Base-by-base conservation (phyloP, 2,797 vertebrate species). In the Karalla daura region DNA sequence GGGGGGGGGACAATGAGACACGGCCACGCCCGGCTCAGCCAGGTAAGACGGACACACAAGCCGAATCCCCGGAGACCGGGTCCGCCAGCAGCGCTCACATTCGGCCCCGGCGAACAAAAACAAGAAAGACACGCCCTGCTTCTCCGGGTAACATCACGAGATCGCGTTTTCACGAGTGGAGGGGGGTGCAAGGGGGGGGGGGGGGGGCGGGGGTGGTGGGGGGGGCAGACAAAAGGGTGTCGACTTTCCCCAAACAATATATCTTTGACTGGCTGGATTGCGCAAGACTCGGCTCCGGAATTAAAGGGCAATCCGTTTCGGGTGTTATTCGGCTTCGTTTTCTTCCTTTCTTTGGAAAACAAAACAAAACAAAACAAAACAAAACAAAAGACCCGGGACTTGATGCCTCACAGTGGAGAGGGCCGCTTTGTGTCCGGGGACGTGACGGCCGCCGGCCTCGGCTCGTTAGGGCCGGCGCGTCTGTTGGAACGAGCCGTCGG, bases 61-160 rank as follows among this genome's bases (percentile, higher is more conserved):
- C 81, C 33, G n/a, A 67, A 51, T 39, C 90, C 84, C 87, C 69
- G 0, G 86, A 85, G 89, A 88, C 68, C 14, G 74, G 58, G 89
- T 87, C 68, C 14, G 74, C 55, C 44, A 80, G 76, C 81, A 70
- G n/a, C 27, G 64, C 85, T 89, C 81, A 28, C 81, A 87, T 81
- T 88, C 70, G 70, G 74, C 21, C 55, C 2, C n/a, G n/a, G 5
- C 7, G 65, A 69, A 78, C 90, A 82, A 89, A 89, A 89, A 82
- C 78, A 67, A 87, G 80, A 87, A 86, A 86, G 90, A 89, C 86
- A 89, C 89, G 45, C 90, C 91, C 89, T 84, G 7, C 76, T 47
- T 36, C 79, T 75, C 83, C 51, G 28, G 78, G 91, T 85, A 93
- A 93, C 91, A 87, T 85, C 84, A 89, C 83, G 78, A 90, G 90